Evolutionary conservation across 2,113 vertebrate genomes (phyloP).

Genomic region (Ranitomeya imitator): DNA sequence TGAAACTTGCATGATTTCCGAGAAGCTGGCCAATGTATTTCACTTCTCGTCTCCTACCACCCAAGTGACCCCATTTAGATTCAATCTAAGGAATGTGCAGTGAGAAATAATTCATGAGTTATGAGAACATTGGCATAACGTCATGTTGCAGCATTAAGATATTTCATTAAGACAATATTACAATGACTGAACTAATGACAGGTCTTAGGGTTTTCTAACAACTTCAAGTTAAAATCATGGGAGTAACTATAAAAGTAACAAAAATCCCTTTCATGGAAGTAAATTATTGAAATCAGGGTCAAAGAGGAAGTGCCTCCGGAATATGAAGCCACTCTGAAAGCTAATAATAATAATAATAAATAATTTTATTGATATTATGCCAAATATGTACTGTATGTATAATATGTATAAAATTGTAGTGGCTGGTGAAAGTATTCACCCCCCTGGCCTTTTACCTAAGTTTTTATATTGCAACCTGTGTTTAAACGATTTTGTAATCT

Average conservation of each 20-base stretch:
- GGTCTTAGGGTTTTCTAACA: neutral
- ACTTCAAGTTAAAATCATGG: neutral
- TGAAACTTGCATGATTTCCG: conserved; percentile 54
- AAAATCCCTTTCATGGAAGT: no score
- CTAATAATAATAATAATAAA: no score
- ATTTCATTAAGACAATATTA: conserved; percentile 16
- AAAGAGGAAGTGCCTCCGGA: neutral
- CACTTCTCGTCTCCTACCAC: conserved; percentile 46
- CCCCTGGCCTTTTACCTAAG: no score
- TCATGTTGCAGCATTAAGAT: neutral
- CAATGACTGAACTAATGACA: neutral
- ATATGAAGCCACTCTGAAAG: neutral
- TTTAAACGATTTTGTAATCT: no score
- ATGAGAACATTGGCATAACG: neutral
- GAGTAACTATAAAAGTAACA: neutral
- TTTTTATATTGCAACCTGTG: no score
- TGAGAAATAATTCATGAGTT: conserved; percentile 9
- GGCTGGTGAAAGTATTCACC: no score
- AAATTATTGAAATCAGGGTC: neutral
- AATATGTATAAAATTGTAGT: no score
- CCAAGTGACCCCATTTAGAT: conserved; percentile 50
- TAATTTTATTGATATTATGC: no score
- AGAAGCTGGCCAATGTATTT: conserved; percentile 40
- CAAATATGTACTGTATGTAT: no score
- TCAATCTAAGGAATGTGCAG: conserved; percentile 48